Evolutionary conservation across 2,113 vertebrate genomes (phyloP).

Genomic region (Oreochromis spilurus): DNA sequence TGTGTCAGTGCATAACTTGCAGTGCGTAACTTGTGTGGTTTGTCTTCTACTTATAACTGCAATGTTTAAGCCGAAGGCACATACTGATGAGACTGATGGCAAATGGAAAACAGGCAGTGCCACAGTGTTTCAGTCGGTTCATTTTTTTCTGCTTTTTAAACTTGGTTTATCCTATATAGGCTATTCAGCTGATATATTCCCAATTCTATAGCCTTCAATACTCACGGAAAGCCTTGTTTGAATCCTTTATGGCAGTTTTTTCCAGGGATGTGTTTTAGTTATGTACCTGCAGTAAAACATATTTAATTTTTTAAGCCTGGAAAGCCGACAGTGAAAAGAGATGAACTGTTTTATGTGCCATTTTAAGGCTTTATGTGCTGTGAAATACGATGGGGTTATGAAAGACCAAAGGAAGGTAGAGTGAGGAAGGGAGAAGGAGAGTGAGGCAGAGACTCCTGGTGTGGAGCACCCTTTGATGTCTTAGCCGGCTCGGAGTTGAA

Average conservation of each 20-base stretch:
- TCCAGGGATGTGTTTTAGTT: constrained; percentile 65
- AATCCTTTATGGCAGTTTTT: constrained; percentile 48
- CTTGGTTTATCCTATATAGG: neutral
- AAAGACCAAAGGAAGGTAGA: constrained; percentile 56
- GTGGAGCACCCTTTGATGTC: constrained; percentile 62
- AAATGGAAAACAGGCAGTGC: neutral
- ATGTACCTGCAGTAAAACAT: constrained; percentile 76
- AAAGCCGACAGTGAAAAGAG: constrained; percentile 76
- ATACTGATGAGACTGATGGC: neutral
- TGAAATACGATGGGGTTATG: constrained; percentile 74
- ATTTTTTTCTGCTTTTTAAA: constrained; percentile 12
- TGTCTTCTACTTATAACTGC: neutral
- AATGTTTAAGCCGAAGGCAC: neutral
- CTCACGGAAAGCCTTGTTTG: constrained; percentile 33
- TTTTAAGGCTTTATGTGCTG: constrained; percentile 81
- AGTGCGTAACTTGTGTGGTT: neutral
- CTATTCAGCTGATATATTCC: constrained; percentile 43
- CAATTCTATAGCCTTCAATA: constrained; percentile 26
- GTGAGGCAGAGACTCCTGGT: constrained; percentile 36
- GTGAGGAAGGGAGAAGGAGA: constrained; percentile 24
- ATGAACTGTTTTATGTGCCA: constrained; percentile 81
- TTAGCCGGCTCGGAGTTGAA: constrained; percentile 53
- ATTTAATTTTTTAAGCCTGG: constrained; percentile 75
- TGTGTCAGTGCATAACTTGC: neutral
- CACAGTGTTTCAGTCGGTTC: neutral